Base-by-base conservation (phyloP, 2,888 invertebrate species). In the Ennomos fuscantarius region DNA sequence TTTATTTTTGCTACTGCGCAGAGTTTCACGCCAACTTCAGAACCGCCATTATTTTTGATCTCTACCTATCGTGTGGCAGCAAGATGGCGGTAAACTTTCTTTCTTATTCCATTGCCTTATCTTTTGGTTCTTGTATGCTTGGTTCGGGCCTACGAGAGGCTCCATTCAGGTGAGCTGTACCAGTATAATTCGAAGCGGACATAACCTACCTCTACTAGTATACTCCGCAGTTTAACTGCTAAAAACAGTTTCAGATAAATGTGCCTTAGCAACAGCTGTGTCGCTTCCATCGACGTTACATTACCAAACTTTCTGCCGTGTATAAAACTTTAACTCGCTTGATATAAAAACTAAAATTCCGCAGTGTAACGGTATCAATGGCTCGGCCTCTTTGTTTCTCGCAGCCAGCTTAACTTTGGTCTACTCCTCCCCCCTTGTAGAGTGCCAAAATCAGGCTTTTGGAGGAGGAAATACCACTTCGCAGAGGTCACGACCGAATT, bases 141-240 rank as follows among this genome's bases (percentile, higher is more conserved):
- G 24, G 6, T 24, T 0, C 24, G 24, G 24, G 24, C 24, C 24
- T 24, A 24, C 24, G 24, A 6, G 24, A 6, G 24, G 24, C 24
- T 24, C 24, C 24, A 24, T 24, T 24, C 1, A 24, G 24, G 24
- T 24, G 24, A 24, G 24, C 24, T 1, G 24, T 24, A 24, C 24
- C 24, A 24, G 24, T 24, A 15, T 15, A 24, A 34, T 55, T 43
- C 39, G 12, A 12, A 9, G 34, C 24, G 45, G 54, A 53, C 58
- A 59, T 54, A 59, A 59, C 58, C 58, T 59, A 59, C 58, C 58
- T 59, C 53, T 59, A 59, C 48, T 40, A n/a, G 8, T 59, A 49
- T 54, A 59, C 48, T 40, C 13, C 10, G 8, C 40, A 12, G 8
- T 37, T 34, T 24, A 36, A 37, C 10, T 37, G 34, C 11, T 31